Percentiles rank a stretch among this genome's conserved stretches.
Conservation (phyloP, 2,888 invertebrate genomes). For the Synanthedon tipuliformis region DNA sequence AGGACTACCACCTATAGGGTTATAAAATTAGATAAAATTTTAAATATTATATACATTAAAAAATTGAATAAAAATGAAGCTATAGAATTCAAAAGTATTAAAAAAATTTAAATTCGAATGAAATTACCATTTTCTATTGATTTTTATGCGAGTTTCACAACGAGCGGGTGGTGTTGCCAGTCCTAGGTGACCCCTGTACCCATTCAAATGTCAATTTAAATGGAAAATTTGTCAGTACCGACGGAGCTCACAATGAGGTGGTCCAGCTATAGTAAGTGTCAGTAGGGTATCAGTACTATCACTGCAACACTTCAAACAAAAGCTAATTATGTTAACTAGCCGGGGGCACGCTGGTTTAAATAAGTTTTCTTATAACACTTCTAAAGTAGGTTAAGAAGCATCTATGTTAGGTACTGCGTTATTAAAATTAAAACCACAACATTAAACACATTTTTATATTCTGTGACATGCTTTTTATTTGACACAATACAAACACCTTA, state of each 20-base stretch:
- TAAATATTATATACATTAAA: no score
- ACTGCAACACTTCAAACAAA: conserved; percentile 30
- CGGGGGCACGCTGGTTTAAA: conserved; percentile 5
- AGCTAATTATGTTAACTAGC: conserved; percentile 20
- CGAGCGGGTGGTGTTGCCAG: no score
- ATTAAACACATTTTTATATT: conserved; percentile 65
- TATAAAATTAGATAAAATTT: no score
- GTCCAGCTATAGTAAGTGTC: conserved; percentile 16
- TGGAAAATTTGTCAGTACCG: no score
- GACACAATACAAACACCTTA: conserved; percentile 27
- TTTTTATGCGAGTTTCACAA: no score
- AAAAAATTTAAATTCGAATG: no score
- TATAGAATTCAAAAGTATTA: no score
- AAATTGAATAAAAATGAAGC: no score
- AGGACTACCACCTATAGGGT: no score
- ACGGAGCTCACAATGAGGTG: conserved; percentile 12
- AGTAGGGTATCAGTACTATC: conserved; percentile 22
- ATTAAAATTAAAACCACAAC: conserved; percentile 56
- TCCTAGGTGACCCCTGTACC: no score
- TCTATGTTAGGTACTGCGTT: conserved; percentile 42
- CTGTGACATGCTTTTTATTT: conserved; percentile 49
- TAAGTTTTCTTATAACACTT: not conserved
- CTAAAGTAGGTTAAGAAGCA: conserved; percentile 14
- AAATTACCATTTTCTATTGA: no score
- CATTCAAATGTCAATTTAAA: no score